Conservation (phyloP, 2,113 vertebrate species). For the Cyprinodon variegatus region DNA sequence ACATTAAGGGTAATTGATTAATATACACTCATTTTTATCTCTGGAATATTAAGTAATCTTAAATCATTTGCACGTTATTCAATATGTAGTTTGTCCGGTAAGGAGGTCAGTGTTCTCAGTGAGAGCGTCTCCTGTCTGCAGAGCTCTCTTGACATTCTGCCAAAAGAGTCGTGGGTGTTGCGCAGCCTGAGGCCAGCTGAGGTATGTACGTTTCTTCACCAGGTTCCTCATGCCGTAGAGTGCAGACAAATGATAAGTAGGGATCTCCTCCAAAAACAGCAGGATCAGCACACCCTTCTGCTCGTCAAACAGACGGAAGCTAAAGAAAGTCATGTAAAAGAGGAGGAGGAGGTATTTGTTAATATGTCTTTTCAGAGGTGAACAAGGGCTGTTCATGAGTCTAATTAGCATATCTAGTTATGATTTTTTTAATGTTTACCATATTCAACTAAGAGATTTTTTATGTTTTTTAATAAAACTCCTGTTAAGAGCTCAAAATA, state of each 20-base stretch:
- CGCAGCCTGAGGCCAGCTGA: constrained; percentile 63
- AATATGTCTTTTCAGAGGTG: no score
- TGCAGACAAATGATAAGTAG: constrained; percentile 60
- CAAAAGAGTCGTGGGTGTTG: constrained; percentile 63
- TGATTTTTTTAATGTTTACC: no score
- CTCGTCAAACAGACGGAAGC: constrained; percentile 80
- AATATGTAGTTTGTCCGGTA: background rate
- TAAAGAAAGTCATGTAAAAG: constrained; percentile 28
- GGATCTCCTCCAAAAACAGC: constrained; percentile 81
- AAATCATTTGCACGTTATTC: background rate
- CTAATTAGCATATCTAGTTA: no score
- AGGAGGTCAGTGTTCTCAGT: background rate
- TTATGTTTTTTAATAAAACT: no score
- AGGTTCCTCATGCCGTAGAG: constrained; percentile 75
- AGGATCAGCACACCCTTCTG: constrained; percentile 78
- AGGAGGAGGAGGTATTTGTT: background rate
- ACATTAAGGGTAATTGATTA: no score
- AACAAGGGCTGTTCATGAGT: no score
- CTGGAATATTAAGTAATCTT: background rate
- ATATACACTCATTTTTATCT: background rate
- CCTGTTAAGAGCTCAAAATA: background rate
- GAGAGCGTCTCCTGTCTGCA: constrained; percentile 21
- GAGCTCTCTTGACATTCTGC: constrained; percentile 66
- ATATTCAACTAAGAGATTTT: no score
- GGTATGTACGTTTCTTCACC: constrained; percentile 63